A percentile compares a stretch with the other conserved stretches of the same genome.
phyloP scores from a whole-genome alignment of 1,140 invertebrate genomes.

The Dermatophagoides farinae region DNA sequence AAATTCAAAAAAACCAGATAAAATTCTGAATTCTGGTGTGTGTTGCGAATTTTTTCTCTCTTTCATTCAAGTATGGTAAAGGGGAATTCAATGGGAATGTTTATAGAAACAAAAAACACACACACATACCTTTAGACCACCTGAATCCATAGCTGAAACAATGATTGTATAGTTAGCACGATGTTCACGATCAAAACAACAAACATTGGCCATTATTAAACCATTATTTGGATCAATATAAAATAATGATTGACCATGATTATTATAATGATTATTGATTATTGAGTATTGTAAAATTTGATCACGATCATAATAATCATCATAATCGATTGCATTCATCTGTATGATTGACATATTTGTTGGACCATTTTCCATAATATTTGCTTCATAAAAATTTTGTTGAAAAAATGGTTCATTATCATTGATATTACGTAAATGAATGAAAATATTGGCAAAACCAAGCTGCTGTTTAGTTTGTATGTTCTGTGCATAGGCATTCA shows the following conservation, averaged over 20 bases:
- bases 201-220: constrained; percentile 81
- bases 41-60: too few species aligned
- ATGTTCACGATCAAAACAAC: constrained; percentile 71
- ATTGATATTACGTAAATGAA: constrained; percentile 90
- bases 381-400: constrained; percentile 64
- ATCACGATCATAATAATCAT: constrained; percentile 58
- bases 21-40: too few species aligned
- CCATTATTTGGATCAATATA: constrained; percentile 82
- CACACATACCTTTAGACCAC: constrained; percentile 14
- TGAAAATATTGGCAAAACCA: constrained; percentile 89
- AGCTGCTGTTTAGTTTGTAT: constrained; percentile 58
- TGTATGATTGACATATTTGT: constrained; percentile 81
- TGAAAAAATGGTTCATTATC: constrained; percentile 93
- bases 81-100: too few species aligned
- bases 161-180: constrained; percentile 94
- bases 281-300: constrained; percentile 74
- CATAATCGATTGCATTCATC: constrained; percentile 87
- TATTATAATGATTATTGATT: constrained; percentile 87
- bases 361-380: constrained; percentile 83
- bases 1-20: too few species aligned
- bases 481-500: constrained; percentile 65
- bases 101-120: neutral
- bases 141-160: constrained; percentile 34
- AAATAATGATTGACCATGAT: constrained; percentile 78
- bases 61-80: too few species aligned